Conservation (phyloP, 1,140 invertebrate species). For the Hycleus cichorii region DNA sequence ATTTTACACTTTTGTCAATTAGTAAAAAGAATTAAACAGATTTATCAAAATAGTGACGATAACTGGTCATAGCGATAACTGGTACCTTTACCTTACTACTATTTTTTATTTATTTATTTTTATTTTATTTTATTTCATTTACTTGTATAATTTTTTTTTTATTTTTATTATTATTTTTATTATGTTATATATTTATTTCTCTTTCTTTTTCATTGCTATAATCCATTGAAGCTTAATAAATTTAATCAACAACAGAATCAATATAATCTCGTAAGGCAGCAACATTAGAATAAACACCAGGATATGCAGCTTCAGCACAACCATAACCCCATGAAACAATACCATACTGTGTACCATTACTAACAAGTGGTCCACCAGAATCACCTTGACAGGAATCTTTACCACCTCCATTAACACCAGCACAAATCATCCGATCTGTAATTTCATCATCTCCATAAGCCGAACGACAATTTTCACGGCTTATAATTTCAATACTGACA, state of each 20-base stretch:
- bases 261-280: not conserved
- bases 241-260: not conserved
- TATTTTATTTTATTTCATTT: no score
- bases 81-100: no score
- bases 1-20: no score
- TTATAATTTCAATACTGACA: not conserved
- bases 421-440: slow-evolving; percentile 5
- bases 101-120: no score
- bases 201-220: no score
- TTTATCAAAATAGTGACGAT: no score
- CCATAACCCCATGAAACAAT: slow-evolving; percentile 50
- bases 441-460: not conserved
- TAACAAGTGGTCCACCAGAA: slow-evolving; percentile 4
- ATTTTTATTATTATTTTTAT: no score
- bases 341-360: slow-evolving; percentile 41
- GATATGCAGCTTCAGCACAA: slow-evolving; percentile 47
- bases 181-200: no score
- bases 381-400: slow-evolving; percentile 22
- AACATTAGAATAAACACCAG: slow-evolving; percentile 46
- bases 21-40: no score
- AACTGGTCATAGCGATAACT: no score
- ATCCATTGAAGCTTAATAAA: no score
- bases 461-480: not conserved
- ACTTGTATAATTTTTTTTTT: no score
- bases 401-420: not conserved